phyloP scores from a whole-genome alignment of 2,888 invertebrate species.

The Leptopilina myrica region DNA sequence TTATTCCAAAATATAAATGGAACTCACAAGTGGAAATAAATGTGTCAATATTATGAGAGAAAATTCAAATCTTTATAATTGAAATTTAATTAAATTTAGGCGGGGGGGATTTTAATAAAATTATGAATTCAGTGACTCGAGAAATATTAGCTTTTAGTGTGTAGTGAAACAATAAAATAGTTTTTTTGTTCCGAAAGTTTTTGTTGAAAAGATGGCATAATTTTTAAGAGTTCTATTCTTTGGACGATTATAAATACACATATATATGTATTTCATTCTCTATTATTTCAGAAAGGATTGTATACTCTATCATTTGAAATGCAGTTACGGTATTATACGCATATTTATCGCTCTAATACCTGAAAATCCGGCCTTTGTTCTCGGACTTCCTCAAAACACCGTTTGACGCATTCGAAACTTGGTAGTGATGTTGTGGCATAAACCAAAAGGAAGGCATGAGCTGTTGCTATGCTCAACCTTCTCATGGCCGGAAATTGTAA shows the following conservation, averaged over 20 bases:
- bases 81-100: too few relatives aligned
- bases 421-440: constrained; percentile 87
- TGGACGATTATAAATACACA: neutral
- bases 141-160: too few relatives aligned
- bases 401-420: constrained; percentile 85
- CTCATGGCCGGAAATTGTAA: constrained; percentile 95
- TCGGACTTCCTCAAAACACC: constrained; percentile 88
- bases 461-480: constrained; percentile 89
- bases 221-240: neutral
- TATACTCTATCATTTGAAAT: constrained; percentile 19
- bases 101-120: too few relatives aligned
- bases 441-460: constrained; percentile 92
- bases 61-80: too few relatives aligned
- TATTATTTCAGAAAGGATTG: constrained; percentile 20
- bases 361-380: constrained; percentile 87
- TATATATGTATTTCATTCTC: neutral
- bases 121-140: too few relatives aligned
- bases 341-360: constrained; percentile 67
- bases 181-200: too few relatives aligned
- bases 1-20: too few relatives aligned
- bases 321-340: neutral
- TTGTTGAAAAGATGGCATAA: neutral
- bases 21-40: too few relatives aligned
- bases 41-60: too few relatives aligned
- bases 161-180: too few relatives aligned